These are phyloP conservation scores for Aphidius colemani DNA, from an alignment of 2,888 invertebrate species.

Conservation along the genomic window DNA sequence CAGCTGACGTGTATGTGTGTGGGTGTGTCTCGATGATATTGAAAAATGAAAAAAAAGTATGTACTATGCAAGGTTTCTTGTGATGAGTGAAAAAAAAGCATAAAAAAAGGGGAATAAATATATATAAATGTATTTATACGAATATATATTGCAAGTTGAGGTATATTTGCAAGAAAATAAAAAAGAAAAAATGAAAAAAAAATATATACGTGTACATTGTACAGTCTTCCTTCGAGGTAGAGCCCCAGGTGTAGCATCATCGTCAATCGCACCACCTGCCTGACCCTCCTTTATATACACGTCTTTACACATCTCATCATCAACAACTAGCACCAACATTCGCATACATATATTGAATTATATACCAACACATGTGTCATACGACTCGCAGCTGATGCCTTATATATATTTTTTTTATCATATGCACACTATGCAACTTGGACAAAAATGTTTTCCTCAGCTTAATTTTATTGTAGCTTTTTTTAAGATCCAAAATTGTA, in stretches of 20 bases:
- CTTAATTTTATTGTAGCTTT: too few relatives aligned
- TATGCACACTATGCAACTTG: too few relatives aligned
- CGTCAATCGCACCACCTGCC: conserved; percentile 18
- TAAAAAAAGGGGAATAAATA: conserved; percentile 13
- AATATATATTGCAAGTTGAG: not conserved
- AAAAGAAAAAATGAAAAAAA: conserved; percentile 25
- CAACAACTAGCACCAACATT: too few relatives aligned
- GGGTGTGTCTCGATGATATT: too few relatives aligned
- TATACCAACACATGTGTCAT: not conserved
- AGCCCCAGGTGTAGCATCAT: conserved; percentile 19
- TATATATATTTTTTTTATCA: not conserved
- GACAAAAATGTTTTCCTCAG: too few relatives aligned
- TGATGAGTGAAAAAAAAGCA: not conserved
- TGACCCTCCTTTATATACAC: conserved; percentile 18
- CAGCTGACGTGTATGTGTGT: too few relatives aligned
- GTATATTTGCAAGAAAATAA: conserved; percentile 16
- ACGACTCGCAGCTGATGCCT: conserved; percentile 12
- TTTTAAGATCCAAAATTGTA: too few relatives aligned
- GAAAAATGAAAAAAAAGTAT: conserved; percentile 6
- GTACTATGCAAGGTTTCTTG: conserved; percentile 15
- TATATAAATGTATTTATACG: too few relatives aligned
- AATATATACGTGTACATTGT: conserved; percentile 26
- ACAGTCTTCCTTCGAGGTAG: not conserved
- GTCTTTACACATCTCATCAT: not conserved
- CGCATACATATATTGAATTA: too few relatives aligned